Evolutionary conservation across 2,113 vertebrate species (phyloP).

Genomic region (Cottus gobio): DNA sequence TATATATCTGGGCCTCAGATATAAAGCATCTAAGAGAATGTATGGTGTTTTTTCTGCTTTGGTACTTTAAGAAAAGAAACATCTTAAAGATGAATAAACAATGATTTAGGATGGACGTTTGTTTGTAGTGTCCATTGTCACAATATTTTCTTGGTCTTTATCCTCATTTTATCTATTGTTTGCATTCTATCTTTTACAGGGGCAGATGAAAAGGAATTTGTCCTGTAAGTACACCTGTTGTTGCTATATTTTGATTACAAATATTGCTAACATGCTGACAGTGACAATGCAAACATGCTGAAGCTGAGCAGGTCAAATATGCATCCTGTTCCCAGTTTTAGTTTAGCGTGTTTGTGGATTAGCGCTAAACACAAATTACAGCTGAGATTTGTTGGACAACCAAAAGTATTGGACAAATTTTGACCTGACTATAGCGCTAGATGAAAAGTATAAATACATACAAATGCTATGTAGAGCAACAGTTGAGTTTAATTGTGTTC

Average conservation of each 20-base stretch:
- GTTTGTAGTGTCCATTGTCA: not conserved
- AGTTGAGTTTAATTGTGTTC: conserved; percentile 5
- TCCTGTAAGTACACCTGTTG: conserved; percentile 91
- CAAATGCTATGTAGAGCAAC: not conserved
- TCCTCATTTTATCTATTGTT: conserved; percentile 21
- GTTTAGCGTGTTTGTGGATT: not conserved
- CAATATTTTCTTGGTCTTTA: not conserved
- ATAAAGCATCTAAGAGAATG: not conserved
- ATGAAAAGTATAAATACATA: not conserved
- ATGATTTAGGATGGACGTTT: not conserved
- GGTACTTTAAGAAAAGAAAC: not conserved
- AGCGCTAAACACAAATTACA: not conserved
- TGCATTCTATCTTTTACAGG: conserved; percentile 87
- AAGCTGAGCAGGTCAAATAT: not conserved
- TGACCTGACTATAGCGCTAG: not conserved
- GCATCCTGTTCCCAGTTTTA: not conserved
- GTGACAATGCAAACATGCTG: not conserved
- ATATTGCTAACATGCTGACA: not conserved
- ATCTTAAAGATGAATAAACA: not conserved
- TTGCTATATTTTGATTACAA: not conserved
- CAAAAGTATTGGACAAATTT: not conserved
- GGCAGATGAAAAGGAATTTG: conserved; percentile 93
- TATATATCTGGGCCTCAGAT: not conserved
- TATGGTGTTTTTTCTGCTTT: not conserved
- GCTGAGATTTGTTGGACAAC: not conserved